Evolutionary conservation across 37 sponge, comb jelly and placozoan genomes (phyloP), one percentile per base, ranked within the genome.

Genomic region (Oopsacas minuta): DNA sequence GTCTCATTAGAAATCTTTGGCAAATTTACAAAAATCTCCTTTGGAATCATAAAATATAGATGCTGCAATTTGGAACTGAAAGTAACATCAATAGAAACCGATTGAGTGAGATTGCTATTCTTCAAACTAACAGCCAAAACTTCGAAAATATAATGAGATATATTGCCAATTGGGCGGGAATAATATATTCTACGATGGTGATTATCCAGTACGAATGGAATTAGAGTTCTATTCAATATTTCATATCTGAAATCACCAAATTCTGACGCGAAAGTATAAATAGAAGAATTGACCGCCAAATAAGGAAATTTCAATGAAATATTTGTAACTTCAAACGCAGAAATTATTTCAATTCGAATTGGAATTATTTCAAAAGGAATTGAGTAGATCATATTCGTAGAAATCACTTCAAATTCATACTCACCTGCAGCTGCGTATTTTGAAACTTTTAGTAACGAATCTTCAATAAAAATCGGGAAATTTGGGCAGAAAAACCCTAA

Each of bases 241-340:
- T 61, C 32, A 61, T 61, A 61, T n/a, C 32, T 61, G 75, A 61
- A 61, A n/a, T 25, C 75, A n/a, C 75, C 75, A 61, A 25, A 61
- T 61, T 61, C 75, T n/a, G 75, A 34, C 22, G 3, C 28, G 7
- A 61, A 20, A 61, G 7, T 61, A 61, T 3, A 61, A 61, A 61
- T 61, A 20, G 75, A 61, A 61, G 75, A 25, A n/a, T 61, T 61
- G 7, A 34, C 30, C 20, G 75, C 28, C 75, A 61, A 10, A 61
- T 32, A 61, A 3, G 7, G 75, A 61, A 61, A 25, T 20, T 61
- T 61, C 28, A 61, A n/a, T 3, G 75, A 3, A 20, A 61, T 61
- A 3, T 61, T 61, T 12, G 3, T 34, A 20, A 34, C 28, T 12
- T 25, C 22, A 61, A 61, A 61, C 5, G 28, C 75, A 20, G 75